Evolutionary conservation across 2,113 vertebrate species (phyloP), one percentile per base, ranked within the genome.

Genomic region (Hippocampus guttulatus): DNA sequence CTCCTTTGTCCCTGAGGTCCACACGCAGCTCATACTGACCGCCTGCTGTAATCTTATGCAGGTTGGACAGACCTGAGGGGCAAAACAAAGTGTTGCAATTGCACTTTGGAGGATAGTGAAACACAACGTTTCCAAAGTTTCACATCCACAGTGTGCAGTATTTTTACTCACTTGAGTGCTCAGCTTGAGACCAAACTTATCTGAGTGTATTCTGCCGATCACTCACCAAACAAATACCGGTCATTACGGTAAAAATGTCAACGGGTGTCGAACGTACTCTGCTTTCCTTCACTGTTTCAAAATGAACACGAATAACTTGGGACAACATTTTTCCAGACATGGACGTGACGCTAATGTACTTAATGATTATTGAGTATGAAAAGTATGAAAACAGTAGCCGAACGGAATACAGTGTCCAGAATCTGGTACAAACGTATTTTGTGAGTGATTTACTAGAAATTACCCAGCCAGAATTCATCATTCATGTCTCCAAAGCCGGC

Each of bases 381-480:
- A 15, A 58, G 23, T 11, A 27, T 27, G 23, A 61, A 8, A 30
- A 58, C 1, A 60, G 25, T 21, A 27, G 33, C 21, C 21, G 18
- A 49, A 65, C 20, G 3, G 33, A 40, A 20, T 41, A n/a, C 23
- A 21, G 5, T 33, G 16, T 18, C 16, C 15, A 60, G 58, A 30
- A 60, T 16, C 58, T 30, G 6, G 27, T 12, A 54, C 52, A 54
- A 54, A 54, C 21, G 3, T 10, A 25, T 20, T 61, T 58, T 14
- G 43, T 45, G 43, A 2, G n/a, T 70, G 1, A 21, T 64, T 67
- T 49, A n/a, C 2, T n/a, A 25, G 47, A 69, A 64, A 62, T 77
- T 91, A 98, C 97, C 97, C 12, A 98, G 90, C 95, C 97, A 99
- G 93, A 99, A 99, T 87, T 99, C 97, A 75, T 96, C 95, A 1